Evolutionary conservation across 2,888 invertebrate genomes (phyloP), one percentile per base, ranked within the genome.

Genomic region (Rhagonycha fulva): DNA sequence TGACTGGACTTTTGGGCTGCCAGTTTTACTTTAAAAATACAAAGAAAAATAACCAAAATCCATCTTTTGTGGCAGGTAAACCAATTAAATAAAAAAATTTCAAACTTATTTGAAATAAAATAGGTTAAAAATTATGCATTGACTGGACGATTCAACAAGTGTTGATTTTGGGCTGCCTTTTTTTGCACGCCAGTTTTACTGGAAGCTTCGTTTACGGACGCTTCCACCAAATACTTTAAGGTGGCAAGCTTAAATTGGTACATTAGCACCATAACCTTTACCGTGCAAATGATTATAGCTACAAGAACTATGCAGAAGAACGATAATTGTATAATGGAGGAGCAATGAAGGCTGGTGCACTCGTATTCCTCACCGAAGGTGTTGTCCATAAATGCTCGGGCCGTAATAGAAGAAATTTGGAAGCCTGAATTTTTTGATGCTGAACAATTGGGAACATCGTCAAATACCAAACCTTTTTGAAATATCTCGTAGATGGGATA

Each of bases 391-490:
- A 47, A 2, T 47, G n/a, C n/a, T n/a, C n/a, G n/a, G n/a, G n/a
- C 47, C 7, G 47, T n/a, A n/a, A 7, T 47, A 9, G 47, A 47
- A n/a, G 47, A 47, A 7, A n/a, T n/a, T 47, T 47, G n/a, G 47
- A 7, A 47, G n/a, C 9, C n/a, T 7, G 47, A n/a, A 47, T n/a
- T 47, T n/a, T n/a, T 47, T 47, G 47, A n/a, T 7, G 5, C 12
- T 7, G 12, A 47, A 47, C 47, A 47, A 14, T 61, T 32, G 12
- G 23, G 26, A 9, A 86, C 79, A 19, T 86, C 78, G 62, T 86
- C 86, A 10, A 85, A 82, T 78, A 85, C 85, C 28, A 85, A 74
- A 14, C 68, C n/a, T 61, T 68, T 71, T 7, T 60, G 63, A 66
- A 75, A 75, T 4, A 66, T 14, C 9, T 73, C 47, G 12, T 62